Percentiles rank a stretch among this genome's conserved stretches.
Conservation (phyloP, 2,797 vertebrate genomes). For the Pelochelys cantorii region DNA sequence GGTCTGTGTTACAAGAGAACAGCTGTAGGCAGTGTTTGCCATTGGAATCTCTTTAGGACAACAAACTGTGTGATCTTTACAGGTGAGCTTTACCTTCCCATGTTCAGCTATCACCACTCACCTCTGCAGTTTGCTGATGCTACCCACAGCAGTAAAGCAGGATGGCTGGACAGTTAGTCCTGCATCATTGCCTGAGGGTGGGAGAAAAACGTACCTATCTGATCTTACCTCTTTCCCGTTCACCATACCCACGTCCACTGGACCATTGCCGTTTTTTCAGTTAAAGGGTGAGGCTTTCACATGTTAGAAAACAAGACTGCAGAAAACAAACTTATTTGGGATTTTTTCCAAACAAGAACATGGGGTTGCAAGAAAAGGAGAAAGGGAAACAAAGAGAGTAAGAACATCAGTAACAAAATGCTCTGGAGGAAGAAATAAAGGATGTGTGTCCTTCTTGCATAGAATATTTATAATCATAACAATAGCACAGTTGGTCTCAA, state of each 20-base stretch:
- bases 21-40: background rate
- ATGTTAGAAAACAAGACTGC: constrained; percentile 53
- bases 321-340: constrained; percentile 35
- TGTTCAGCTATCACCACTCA: constrained; percentile 2
- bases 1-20: background rate
- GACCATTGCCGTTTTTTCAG: constrained; percentile 30
- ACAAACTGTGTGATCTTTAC: background rate
- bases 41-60: background rate
- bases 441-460: constrained; percentile 46
- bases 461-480: constrained; percentile 59
- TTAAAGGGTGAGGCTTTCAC: constrained; percentile 37
- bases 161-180: background rate
- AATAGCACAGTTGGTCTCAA: constrained; percentile 32
- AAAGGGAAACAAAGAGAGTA: constrained; percentile 49
- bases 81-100: constrained; percentile 1
- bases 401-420: constrained; percentile 49
- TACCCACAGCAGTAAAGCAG: constrained; percentile 8
- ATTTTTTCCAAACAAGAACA: constrained; percentile 6
- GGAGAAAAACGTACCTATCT: background rate
- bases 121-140: background rate
- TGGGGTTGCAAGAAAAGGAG: constrained; percentile 35
- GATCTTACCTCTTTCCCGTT: constrained; percentile 16
- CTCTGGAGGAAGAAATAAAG: constrained; percentile 39
- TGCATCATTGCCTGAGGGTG: background rate
- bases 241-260: background rate